Base-by-base conservation (phyloP, 2,113 vertebrate genomes). In the Sporophila hypoxantha region DNA sequence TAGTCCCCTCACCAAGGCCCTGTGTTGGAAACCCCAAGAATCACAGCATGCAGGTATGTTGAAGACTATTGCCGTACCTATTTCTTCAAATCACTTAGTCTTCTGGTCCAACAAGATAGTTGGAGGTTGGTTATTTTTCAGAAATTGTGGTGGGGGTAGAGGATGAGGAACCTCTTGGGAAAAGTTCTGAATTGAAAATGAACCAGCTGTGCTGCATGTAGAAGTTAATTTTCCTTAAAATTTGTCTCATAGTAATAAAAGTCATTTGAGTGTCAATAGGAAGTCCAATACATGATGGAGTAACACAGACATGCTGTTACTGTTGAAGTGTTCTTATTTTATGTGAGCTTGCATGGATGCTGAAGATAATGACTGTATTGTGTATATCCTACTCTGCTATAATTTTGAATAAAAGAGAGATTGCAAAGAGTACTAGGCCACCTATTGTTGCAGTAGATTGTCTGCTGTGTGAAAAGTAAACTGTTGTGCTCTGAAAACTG, bases 201-300 rank as follows among this genome's bases (percentile, higher is more conserved):
- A 67, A n/a, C 17, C 8, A 44, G 16, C 2, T 39, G 6, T 29
- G 19, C 27, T 57, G 30, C 4, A 27, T 16, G 14, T 20, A 23
- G 22, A 60, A 61, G 19, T 36, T 70, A 42, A 68, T 59, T 77
- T 88, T 47, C 17, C 5, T 2, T 36, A 60, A 53, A 53, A 25
- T 47, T 49, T n/a, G 3, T 59, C 16, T 67, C 19, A 49, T 11
- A 14, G 10, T n/a, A 19, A 46, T 30, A 76, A 22, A 47, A 4
- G 9, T 55, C 4, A 39, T 39, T 57, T 44, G 7, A 61, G 7
- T 0, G 0, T 44, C 17, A 53, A 10, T 4, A 13, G 16, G 34
- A 53, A 55, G 25, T 8, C 27, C 22, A 42, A 52, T 49, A 39
- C 3, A 5, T 13, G 17, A 6, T 53, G 60, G 11, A n/a, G 1